Conservation (phyloP, 2,797 vertebrate genomes). For the Helostoma temminkii region DNA sequence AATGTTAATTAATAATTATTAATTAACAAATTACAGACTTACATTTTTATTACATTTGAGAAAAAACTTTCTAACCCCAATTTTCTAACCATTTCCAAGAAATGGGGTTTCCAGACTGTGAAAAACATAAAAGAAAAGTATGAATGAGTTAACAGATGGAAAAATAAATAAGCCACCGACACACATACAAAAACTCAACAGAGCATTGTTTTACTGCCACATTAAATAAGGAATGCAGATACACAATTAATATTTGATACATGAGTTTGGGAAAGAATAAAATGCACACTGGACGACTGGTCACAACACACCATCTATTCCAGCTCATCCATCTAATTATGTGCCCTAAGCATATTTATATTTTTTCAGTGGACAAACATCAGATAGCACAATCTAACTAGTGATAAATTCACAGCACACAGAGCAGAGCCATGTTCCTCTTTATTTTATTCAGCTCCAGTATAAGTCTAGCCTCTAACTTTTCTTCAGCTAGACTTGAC, state of each 20-base stretch:
- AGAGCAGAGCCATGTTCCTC: neutral
- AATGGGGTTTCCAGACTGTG: neutral
- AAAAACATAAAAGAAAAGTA: neutral
- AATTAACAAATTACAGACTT: too few relatives aligned
- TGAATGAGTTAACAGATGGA: neutral
- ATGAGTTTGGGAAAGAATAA: slow-evolving; percentile 31
- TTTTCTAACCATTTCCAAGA: too few relatives aligned
- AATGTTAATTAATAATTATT: too few relatives aligned
- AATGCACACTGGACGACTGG: slow-evolving; percentile 41
- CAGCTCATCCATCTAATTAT: slow-evolving; percentile 44
- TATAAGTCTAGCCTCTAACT: neutral
- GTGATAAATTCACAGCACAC: slow-evolving; percentile 5
- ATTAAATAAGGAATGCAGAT: slow-evolving; percentile 13
- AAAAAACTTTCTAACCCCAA: too few relatives aligned
- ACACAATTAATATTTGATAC: slow-evolving; percentile 44
- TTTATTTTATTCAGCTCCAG: slow-evolving; percentile 8
- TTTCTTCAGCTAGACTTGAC: neutral
- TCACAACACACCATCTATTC: slow-evolving; percentile 35
- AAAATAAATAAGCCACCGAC: neutral
- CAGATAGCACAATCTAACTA: slow-evolving; percentile 10
- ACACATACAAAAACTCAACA: slow-evolving; percentile 5
- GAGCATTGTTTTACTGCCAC: slow-evolving; percentile 9
- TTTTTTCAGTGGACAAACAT: slow-evolving; percentile 19
- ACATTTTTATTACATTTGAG: too few relatives aligned
- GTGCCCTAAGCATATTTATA: slow-evolving; percentile 36